Evolutionary conservation across 2,113 vertebrate species (phyloP).

Genomic region (Uria lomvia): DNA sequence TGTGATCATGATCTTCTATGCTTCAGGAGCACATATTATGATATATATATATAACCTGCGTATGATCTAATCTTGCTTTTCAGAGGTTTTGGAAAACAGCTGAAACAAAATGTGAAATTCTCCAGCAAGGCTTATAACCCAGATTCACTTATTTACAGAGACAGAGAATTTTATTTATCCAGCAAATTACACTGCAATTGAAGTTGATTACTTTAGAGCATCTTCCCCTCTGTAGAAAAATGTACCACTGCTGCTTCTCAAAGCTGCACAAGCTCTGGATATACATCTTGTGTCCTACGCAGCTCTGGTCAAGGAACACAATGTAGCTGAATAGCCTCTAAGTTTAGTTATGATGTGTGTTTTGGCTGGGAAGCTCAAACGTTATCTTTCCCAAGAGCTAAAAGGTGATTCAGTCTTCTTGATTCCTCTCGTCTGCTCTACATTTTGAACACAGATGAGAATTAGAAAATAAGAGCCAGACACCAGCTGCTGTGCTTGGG

Average conservation of each 20-base stretch:
- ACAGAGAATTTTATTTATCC: not conserved
- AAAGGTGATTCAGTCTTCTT: not conserved
- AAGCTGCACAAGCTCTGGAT: not conserved
- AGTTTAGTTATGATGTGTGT: not conserved
- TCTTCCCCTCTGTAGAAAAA: not conserved
- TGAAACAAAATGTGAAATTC: not conserved
- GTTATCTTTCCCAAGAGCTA: not conserved
- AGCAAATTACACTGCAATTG: not conserved
- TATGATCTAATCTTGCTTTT: not conserved
- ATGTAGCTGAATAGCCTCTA: not conserved
- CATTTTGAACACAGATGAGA: not conserved
- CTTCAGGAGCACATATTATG: not conserved
- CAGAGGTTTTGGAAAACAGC: not conserved
- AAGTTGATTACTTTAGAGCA: not conserved
- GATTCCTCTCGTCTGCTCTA: not conserved
- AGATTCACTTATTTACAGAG: not conserved
- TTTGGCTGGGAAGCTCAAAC: not conserved
- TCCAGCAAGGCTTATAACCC: not conserved
- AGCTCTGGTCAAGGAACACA: not conserved
- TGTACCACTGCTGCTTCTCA: not conserved
- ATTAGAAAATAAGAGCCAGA: not conserved
- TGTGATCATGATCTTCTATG: not conserved
- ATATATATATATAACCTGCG: not conserved
- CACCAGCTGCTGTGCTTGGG: not conserved
- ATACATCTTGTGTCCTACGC: accelerated